Conservation (phyloP, 2,888 invertebrate genomes). For the Hybos culiciformis region DNA sequence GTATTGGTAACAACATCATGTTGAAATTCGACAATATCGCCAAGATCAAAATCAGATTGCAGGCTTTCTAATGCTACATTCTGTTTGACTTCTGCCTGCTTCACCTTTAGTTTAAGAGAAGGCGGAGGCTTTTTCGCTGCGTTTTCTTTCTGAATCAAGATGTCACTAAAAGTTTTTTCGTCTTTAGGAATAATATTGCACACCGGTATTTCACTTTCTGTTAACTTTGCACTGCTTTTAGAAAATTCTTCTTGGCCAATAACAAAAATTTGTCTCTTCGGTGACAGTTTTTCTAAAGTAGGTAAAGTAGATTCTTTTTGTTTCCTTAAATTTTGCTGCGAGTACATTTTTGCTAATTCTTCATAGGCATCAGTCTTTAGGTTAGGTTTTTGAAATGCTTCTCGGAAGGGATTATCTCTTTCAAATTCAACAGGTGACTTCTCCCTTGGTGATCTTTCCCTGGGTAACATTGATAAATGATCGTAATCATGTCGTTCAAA, state of each 20-base stretch:
- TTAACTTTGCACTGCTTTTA: conserved; percentile 29
- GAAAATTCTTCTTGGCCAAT: conserved; percentile 22
- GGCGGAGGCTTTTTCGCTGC: conserved; percentile 22
- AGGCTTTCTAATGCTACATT: conserved; percentile 32
- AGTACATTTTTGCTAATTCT: conserved; percentile 27
- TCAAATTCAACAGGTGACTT: conserved; percentile 28
- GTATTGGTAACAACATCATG: conserved; percentile 33
- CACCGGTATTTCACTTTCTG: too few species aligned
- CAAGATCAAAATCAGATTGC: conserved; percentile 32
- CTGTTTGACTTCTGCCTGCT: conserved; percentile 29
- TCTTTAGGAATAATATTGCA: conserved; percentile 17
- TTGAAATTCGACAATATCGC: conserved; percentile 33
- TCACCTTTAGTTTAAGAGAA: conserved; percentile 28
- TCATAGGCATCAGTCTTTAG: conserved; percentile 28
- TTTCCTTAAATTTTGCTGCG: conserved; percentile 19
- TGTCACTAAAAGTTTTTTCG: conserved; percentile 19
- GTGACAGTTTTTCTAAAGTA: not conserved
- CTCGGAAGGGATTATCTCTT: conserved; percentile 34
- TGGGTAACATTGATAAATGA: too few species aligned
- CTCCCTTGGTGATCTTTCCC: conserved; percentile 16
- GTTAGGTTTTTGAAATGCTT: conserved; percentile 21
- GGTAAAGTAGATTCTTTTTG: not conserved
- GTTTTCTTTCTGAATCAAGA: too few species aligned
- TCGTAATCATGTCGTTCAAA: conserved; percentile 26
- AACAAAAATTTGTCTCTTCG: conserved; percentile 23